Evolutionary conservation across 1,140 invertebrate species (phyloP).

Genomic region (Ceratina japonica): DNA sequence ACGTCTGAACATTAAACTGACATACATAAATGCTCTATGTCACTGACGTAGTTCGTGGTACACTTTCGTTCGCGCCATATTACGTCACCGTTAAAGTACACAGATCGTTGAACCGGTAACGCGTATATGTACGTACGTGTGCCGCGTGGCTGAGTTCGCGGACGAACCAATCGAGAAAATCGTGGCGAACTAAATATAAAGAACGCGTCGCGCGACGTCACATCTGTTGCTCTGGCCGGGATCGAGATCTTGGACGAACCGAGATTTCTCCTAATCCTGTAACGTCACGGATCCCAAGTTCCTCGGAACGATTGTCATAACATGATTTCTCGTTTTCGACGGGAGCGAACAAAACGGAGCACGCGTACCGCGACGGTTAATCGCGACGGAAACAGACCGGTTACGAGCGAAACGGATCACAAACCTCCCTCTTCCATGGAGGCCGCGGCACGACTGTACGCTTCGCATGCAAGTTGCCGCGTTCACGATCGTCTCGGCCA

Average conservation of each 20-base stretch:
- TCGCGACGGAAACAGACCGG: background rate
- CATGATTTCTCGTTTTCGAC: conserved; percentile 26
- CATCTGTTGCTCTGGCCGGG: conserved; percentile 62
- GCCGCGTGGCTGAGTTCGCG: no score
- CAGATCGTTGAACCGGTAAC: conserved; percentile 38
- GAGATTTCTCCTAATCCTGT: conserved; percentile 14
- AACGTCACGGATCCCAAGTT: background rate
- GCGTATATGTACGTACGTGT: background rate
- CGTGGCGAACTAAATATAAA: conserved; percentile 60
- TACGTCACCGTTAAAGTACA: conserved; percentile 28
- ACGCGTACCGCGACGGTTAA: background rate
- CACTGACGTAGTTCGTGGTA: conserved; percentile 1
- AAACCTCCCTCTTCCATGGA: conserved; percentile 67
- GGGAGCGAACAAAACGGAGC: background rate
- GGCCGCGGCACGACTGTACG: conserved; percentile 76
- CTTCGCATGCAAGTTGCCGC: conserved; percentile 71
- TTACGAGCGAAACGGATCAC: conserved; percentile 18
- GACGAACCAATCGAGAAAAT: conserved; percentile 49
- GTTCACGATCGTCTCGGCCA: conserved; percentile 63
- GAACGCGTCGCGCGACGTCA: conserved; percentile 54
- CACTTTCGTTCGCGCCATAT: conserved; percentile 28
- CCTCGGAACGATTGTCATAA: conserved; percentile 36
- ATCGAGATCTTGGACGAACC: background rate
- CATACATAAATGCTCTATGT: conserved; percentile 2
- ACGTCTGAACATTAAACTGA: conserved; percentile 18